Percentiles rank a stretch among this genome's conserved stretches.
These are phyloP conservation scores for Tillus elongatus DNA, from an alignment of 2,888 invertebrate genomes.

Conservation along the genomic window DNA sequence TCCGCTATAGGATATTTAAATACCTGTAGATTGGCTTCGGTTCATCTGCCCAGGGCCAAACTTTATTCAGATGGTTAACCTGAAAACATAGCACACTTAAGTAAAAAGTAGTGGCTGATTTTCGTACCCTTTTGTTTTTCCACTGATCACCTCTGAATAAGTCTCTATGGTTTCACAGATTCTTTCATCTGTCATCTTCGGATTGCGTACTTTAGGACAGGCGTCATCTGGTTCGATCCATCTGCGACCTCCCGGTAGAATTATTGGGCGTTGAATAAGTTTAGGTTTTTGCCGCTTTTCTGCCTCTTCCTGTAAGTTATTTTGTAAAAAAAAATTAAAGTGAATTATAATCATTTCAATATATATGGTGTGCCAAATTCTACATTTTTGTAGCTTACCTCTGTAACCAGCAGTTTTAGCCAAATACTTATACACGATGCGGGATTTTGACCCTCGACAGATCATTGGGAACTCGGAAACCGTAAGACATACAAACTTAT, in stretches of 20 bases:
- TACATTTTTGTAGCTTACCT: no score
- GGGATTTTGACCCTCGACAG: no score
- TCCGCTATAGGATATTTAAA: no score
- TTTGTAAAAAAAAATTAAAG: no score
- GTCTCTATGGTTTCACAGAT: conserved; percentile 77
- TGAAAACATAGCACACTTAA: conserved; percentile 41
- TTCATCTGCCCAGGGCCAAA: conserved; percentile 53
- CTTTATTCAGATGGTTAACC: conserved; percentile 56
- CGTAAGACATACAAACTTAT: no score
- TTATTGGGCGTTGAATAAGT: conserved; percentile 61
- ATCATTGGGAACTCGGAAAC: no score
- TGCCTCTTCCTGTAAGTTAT: no score
- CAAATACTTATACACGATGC: no score
- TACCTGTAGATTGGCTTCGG: conserved; percentile 52
- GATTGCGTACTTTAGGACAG: conserved; percentile 27
- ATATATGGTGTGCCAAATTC: no score
- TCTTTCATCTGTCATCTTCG: conserved; percentile 74
- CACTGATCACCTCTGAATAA: conserved; percentile 78
- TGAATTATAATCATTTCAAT: no score
- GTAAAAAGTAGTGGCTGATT: conserved; percentile 12
- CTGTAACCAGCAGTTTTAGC: no score
- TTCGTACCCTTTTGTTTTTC: conserved; percentile 74
- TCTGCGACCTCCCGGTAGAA: conserved; percentile 67
- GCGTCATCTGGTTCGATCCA: conserved; percentile 79
- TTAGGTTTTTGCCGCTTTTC: no score